A percentile compares a stretch with the other conserved stretches of the same genome.
phyloP scores from a whole-genome alignment of 2,888 invertebrate species.

The Euplagia quadripunctaria region DNA sequence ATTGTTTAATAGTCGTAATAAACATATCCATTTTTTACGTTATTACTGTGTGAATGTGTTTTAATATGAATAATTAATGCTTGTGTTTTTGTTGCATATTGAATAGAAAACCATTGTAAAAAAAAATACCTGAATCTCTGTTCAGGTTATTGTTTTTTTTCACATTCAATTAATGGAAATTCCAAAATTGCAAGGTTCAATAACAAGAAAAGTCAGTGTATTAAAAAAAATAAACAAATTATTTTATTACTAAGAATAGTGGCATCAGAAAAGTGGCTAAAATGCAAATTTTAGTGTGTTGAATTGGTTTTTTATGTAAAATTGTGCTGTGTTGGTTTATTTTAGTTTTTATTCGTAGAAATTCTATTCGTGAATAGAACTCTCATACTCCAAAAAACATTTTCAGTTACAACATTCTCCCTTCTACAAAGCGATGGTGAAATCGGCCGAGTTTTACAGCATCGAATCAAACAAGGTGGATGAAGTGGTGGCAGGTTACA shows the following conservation, averaged over 20 bases:
- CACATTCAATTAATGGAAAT: background rate
- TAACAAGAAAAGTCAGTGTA: too few species aligned
- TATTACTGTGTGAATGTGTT: background rate
- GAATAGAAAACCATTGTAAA: background rate
- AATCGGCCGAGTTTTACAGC: too few species aligned
- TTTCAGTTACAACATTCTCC: too few species aligned
- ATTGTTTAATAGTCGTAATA: slow-evolving; percentile 29
- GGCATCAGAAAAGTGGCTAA: too few species aligned
- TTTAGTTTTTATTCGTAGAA: too few species aligned
- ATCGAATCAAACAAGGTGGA: too few species aligned
- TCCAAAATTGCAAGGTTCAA: background rate
- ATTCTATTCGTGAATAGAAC: too few species aligned
- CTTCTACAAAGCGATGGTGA: too few species aligned
- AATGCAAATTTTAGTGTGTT: background rate
- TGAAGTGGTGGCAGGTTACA: too few species aligned
- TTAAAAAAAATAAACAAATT: background rate
- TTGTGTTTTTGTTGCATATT: background rate
- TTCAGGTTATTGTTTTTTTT: background rate
- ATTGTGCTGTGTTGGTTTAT: background rate
- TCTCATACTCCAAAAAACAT: too few species aligned
- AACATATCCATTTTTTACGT: background rate
- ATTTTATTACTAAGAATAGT: background rate
- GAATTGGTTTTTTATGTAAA: too few species aligned
- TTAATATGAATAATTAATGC: background rate
- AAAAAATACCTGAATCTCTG: too few species aligned